Evolutionary conservation across 2,113 vertebrate genomes (phyloP).

Genomic region (Aegotheles bennettii): DNA sequence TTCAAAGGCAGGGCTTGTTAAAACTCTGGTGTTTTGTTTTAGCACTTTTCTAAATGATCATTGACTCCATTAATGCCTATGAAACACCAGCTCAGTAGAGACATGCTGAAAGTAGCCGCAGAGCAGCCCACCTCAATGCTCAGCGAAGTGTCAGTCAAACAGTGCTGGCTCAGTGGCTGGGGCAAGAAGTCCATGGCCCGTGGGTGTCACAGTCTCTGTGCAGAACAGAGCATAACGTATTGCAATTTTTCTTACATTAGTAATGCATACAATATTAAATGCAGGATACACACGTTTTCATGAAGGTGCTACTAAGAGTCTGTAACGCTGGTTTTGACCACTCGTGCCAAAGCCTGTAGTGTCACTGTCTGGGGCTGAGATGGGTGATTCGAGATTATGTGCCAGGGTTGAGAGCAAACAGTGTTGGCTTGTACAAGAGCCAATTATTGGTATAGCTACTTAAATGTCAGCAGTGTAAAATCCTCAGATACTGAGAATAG

Average conservation of each 20-base stretch:
- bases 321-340: background rate
- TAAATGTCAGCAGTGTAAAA: background rate
- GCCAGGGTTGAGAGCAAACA: background rate
- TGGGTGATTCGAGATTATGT: background rate
- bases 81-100: background rate
- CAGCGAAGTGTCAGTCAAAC: too few species aligned
- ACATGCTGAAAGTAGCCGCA: accelerated
- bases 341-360: background rate
- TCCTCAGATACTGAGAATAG: background rate
- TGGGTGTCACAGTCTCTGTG: background rate
- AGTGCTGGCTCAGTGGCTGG: background rate
- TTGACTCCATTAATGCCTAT: background rate
- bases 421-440: background rate
- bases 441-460: background rate
- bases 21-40: background rate
- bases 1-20: background rate
- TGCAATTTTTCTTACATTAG: background rate
- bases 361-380: background rate
- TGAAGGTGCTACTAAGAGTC: background rate
- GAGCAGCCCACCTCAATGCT: background rate
- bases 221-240: background rate
- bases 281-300: background rate
- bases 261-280: accelerated
- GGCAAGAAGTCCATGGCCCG: accelerated
- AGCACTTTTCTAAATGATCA: background rate